phyloP scores from a whole-genome alignment of 35 echinoderm and acorn worm genomes.

The Chiridota heheva region DNA sequence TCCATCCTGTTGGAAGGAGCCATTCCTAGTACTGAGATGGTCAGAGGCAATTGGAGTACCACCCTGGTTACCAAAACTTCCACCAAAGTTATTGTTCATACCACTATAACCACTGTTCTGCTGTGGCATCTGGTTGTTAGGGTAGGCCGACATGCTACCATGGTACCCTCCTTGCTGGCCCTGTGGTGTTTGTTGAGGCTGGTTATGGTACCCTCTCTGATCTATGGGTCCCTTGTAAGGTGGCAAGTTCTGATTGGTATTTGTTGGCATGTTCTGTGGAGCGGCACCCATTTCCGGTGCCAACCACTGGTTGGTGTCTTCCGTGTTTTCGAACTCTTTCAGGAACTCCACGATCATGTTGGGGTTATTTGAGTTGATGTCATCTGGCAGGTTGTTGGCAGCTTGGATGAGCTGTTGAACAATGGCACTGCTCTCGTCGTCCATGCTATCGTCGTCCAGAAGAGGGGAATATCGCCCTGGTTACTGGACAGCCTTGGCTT shows the following conservation, averaged over 20 bases:
- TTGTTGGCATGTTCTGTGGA: constrained; percentile 31
- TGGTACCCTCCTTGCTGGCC: neutral
- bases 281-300: constrained; percentile 30
- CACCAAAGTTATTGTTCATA: too few species aligned
- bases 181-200: constrained; percentile 35
- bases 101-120: too few species aligned
- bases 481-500: constrained; percentile 51
- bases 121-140: neutral
- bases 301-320: constrained; percentile 40
- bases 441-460: constrained; percentile 11
- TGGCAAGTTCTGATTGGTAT: constrained; percentile 1
- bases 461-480: constrained; percentile 25
- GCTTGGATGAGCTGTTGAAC: constrained; percentile 75
- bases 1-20: too few species aligned
- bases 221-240: constrained; percentile 48
- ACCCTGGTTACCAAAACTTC: too few species aligned
- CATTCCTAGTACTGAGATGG: too few species aligned
- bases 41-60: too few species aligned
- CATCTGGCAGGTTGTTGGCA: constrained; percentile 52
- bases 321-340: constrained; percentile 79
- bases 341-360: constrained; percentile 78
- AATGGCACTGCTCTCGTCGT: constrained; percentile 52
- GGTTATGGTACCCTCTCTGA: constrained; percentile 16
- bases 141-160: neutral
- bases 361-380: constrained; percentile 55